Base-by-base conservation (phyloP, 2,888 invertebrate species). In the Dexiosoma caninum region DNA sequence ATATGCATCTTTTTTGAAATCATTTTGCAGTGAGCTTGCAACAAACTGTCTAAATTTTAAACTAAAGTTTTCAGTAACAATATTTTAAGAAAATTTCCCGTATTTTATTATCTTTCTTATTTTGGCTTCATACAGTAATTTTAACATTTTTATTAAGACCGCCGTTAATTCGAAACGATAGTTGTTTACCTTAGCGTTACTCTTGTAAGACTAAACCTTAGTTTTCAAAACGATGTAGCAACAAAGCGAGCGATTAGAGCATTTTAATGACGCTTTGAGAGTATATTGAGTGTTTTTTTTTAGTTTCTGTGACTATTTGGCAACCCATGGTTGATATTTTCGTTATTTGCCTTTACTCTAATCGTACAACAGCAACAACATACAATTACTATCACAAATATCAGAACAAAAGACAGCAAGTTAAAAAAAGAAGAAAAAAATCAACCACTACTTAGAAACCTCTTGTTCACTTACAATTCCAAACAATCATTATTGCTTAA, bases 141-240 rank as follows among this genome's bases (percentile, higher is more conserved):
- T 3, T 3, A 27, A 27, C 12, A n/a, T 44, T 35, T 40, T 62
- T 62, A 27, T 78, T 82, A 75, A 67, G 70, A 77, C 81, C 81
- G 81, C 81, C 81, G 79, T 66, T 70, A 78, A 57, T 71, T 75
- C 60, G 42, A 69, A 83, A 70, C 81, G 78, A 81, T 84, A 85
- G 84, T 85, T 86, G 86, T 85, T 83, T 84, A 86, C 86, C 84
- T 83, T 84, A 85, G 83, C 86, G 84, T 84, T 83, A 86, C 88
- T 88, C 88, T 88, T 86, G 86, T 87, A 87, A 88, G 88, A 88
- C 87, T 88, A 87, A 86, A 87, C 87, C 86, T 86, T 82, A 84
- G 85, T 86, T 85, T 84, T 77, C 51, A 82, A 85, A 85, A 82
- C 84, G 83, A 80, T 86, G 71, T 82, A 84, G 86, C 82, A 84